A percentile compares a stretch with the other conserved stretches of the same genome.
Conservation (phyloP, 2,888 invertebrate species). For the Rugalucina vietnamica region DNA sequence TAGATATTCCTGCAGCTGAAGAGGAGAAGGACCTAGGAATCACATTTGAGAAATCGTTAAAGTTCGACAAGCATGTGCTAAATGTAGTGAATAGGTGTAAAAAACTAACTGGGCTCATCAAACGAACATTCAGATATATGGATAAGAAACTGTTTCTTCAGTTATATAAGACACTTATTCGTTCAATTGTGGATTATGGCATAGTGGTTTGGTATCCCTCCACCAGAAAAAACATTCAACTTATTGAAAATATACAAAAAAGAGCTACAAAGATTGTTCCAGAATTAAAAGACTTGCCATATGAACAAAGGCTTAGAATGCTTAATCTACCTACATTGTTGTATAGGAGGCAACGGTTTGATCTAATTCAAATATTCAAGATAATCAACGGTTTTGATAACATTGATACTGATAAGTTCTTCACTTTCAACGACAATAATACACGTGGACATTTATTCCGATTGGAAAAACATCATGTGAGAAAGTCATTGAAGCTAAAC, state of each 20-base stretch:
- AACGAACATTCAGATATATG: not conserved
- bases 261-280: not conserved
- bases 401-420: not conserved
- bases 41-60: not conserved
- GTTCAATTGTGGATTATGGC: not conserved
- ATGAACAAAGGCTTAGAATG: not conserved
- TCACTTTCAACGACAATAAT: not conserved
- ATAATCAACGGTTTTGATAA: constrained; percentile 3
- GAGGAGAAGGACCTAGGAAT: not conserved
- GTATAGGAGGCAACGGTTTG: not conserved
- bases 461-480: constrained; percentile 1
- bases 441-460: constrained; percentile 11
- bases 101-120: not conserved
- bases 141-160: not conserved
- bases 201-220: not conserved
- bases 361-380: not conserved
- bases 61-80: not conserved
- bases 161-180: not conserved
- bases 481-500: not conserved
- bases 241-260: not conserved
- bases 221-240: not conserved
- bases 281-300: not conserved
- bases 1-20: not conserved
- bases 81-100: not conserved
- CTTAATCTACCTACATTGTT: not conserved